Conservation (phyloP, 2,797 vertebrate species). For the Sebastes alutus region DNA sequence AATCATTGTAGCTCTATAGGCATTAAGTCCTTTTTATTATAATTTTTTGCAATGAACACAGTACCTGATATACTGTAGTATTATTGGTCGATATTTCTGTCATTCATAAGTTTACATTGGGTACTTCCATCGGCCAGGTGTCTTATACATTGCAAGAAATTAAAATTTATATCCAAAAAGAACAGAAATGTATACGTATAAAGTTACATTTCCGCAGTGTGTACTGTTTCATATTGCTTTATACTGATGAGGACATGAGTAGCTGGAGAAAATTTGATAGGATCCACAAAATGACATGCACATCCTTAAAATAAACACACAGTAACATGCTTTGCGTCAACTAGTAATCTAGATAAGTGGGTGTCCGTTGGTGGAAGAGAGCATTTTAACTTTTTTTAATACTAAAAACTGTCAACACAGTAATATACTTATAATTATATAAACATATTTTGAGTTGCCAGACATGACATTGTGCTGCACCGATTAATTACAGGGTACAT, state of each 20-base stretch:
- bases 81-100: background rate
- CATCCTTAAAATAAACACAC: background rate
- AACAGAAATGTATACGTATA: background rate
- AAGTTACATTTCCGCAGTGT: background rate
- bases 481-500: constrained; percentile 13
- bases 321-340: background rate
- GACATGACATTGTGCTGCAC: background rate
- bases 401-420: background rate
- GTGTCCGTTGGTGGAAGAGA: background rate
- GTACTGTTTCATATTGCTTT: background rate
- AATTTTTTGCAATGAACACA: background rate
- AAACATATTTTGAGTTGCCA: background rate
- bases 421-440: constrained; percentile 16
- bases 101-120: background rate
- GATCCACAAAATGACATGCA: constrained; percentile 6
- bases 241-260: background rate
- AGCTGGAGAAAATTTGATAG: background rate
- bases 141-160: background rate
- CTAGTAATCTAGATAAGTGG: background rate
- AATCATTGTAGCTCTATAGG: background rate
- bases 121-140: background rate
- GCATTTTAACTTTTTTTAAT: background rate
- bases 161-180: background rate
- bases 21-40: background rate
- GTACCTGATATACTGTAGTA: background rate